Evolutionary conservation across 2,113 vertebrate genomes (phyloP).

Genomic region (Varanus komodoensis): DNA sequence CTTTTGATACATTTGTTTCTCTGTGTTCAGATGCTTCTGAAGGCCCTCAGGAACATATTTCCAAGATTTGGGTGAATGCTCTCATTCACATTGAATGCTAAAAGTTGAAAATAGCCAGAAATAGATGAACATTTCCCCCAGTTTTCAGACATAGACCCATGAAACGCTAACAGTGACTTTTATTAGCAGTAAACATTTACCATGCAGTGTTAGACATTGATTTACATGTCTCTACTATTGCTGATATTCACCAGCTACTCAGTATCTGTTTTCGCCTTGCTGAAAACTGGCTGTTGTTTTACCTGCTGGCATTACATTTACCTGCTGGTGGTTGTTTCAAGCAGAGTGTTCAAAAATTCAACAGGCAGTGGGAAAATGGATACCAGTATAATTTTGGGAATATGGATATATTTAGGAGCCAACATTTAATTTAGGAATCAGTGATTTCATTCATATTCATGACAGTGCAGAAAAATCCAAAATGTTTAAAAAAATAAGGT

Average conservation of each 20-base stretch:
- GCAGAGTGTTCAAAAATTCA: neutral
- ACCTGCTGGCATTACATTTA: neutral
- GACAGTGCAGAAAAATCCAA: neutral
- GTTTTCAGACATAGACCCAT: neutral
- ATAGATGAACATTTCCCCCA: neutral
- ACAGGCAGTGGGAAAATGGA: no score
- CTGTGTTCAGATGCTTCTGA: slow-evolving; percentile 1
- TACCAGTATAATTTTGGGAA: neutral
- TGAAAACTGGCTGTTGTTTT: neutral
- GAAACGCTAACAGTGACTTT: neutral
- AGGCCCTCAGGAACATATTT: neutral
- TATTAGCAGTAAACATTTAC: neutral
- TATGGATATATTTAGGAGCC: neutral
- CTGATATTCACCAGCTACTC: no score
- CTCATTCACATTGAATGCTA: neutral
- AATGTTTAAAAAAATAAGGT: neutral
- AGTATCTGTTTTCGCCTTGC: neutral
- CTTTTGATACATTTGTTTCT: slow-evolving; percentile 8
- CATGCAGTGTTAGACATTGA: neutral
- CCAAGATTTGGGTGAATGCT: neutral
- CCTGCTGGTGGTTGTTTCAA: neutral
- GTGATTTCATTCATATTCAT: neutral
- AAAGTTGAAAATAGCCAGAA: neutral
- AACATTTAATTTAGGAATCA: neutral
- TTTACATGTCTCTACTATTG: neutral